These are phyloP conservation scores for Plodia interpunctella DNA, from an alignment of 1,140 invertebrate genomes.

Conservation along the genomic window DNA sequence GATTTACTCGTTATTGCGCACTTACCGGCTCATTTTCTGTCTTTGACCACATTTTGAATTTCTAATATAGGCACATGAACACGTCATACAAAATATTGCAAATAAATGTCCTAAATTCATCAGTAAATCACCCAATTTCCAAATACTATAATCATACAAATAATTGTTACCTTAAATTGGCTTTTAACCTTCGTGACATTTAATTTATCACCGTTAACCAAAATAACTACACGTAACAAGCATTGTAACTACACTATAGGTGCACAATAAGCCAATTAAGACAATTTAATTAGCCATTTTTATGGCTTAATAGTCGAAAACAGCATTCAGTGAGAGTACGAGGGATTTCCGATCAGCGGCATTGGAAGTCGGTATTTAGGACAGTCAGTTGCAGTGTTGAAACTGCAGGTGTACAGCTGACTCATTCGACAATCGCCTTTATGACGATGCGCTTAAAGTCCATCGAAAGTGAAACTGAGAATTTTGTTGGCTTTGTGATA, in stretches of 20 bases:
- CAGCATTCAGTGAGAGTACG: background rate
- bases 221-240: background rate
- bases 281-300: conserved; percentile 4
- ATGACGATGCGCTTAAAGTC: background rate
- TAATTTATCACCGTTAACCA: background rate
- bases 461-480: background rate
- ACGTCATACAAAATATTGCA: too few relatives aligned
- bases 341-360: conserved; percentile 3
- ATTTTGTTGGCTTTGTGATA: background rate
- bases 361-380: conserved; percentile 4
- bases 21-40: too few relatives aligned
- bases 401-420: background rate
- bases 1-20: too few relatives aligned
- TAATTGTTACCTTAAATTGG: background rate
- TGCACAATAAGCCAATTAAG: background rate
- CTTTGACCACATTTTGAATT: too few relatives aligned
- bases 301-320: conserved; percentile 4
- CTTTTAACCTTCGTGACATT: background rate
- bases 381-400: background rate
- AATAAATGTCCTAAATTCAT: too few relatives aligned
- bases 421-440: background rate
- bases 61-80: too few relatives aligned
- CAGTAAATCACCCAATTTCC: too few relatives aligned
- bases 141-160: too few relatives aligned
- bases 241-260: background rate